Evolutionary conservation across 2,797 vertebrate species (phyloP).

Genomic region (Sternarchorhynchus goeldii): DNA sequence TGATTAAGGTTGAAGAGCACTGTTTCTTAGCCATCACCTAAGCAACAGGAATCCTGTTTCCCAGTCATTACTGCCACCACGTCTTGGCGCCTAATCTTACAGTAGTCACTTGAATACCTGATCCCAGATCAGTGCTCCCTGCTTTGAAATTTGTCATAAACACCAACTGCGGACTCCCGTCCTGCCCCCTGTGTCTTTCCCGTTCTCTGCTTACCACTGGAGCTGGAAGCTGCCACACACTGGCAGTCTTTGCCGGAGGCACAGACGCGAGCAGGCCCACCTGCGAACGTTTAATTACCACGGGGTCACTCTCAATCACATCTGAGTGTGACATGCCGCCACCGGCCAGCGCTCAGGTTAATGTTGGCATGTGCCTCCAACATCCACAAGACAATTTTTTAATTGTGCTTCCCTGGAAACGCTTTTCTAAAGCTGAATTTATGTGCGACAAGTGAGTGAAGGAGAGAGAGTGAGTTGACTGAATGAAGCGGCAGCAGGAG

Average conservation of each 20-base stretch:
- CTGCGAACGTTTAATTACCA: constrained; percentile 50
- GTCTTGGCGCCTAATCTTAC: too few relatives aligned
- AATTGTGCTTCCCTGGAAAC: constrained; percentile 47
- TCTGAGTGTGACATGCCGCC: constrained; percentile 24
- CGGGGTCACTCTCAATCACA: constrained; percentile 33
- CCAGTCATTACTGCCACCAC: too few relatives aligned
- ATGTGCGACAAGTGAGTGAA: constrained; percentile 35
- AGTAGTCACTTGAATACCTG: background rate
- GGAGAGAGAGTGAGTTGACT: constrained; percentile 22
- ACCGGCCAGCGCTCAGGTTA: constrained; percentile 32
- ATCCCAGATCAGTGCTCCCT: background rate
- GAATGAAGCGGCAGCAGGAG: background rate
- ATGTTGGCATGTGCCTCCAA: constrained; percentile 29
- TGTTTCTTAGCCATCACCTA: too few relatives aligned
- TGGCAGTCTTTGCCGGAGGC: background rate
- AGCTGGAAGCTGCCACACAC: constrained; percentile 19
- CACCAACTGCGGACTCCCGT: constrained; percentile 3
- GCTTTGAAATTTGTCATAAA: constrained; percentile 6
- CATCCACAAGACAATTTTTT: constrained; percentile 45
- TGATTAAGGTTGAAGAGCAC: too few relatives aligned
- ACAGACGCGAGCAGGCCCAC: constrained; percentile 6
- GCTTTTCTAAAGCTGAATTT: constrained; percentile 8
- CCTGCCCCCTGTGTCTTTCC: constrained; percentile 1
- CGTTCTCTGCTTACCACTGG: background rate
- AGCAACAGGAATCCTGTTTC: too few relatives aligned